phyloP scores from a whole-genome alignment of 2,888 invertebrate species.

The Stegophylla sp. region DNA sequence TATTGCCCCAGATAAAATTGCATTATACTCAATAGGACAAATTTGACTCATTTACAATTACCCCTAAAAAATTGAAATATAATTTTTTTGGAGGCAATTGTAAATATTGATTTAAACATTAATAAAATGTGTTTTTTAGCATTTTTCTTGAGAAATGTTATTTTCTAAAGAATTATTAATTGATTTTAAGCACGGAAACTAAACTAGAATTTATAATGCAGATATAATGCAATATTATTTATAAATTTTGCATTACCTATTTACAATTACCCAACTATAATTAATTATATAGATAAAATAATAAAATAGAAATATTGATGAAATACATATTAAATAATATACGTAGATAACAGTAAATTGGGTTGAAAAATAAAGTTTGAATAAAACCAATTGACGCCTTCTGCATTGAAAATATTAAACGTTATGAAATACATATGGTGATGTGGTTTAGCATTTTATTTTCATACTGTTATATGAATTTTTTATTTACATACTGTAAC shows the following conservation, averaged over 20 bases:
- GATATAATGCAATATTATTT: conserved; percentile 1
- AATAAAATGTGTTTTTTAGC: background rate
- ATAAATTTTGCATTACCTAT: conserved; percentile 21
- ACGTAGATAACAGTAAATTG: too few species aligned
- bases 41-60: conserved; percentile 35
- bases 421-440: too few species aligned
- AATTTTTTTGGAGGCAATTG: conserved; percentile 35
- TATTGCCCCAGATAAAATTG: conserved; percentile 25
- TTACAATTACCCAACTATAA: conserved; percentile 47
- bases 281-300: too few species aligned
- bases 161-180: conserved; percentile 14
- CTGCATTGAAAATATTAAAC: too few species aligned
- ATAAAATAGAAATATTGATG: too few species aligned
- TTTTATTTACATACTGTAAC: too few species aligned
- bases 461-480: too few species aligned
- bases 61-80: conserved; percentile 7
- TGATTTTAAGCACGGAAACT: conserved; percentile 7
- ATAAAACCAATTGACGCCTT: too few species aligned
- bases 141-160: conserved; percentile 19
- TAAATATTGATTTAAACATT: conserved; percentile 27
- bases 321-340: too few species aligned
- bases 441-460: too few species aligned
- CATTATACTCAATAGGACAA: conserved; percentile 21
- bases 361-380: too few species aligned
- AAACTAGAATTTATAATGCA: background rate